phyloP scores from a whole-genome alignment of 1,140 invertebrate species.

The Orussus abietinus region DNA sequence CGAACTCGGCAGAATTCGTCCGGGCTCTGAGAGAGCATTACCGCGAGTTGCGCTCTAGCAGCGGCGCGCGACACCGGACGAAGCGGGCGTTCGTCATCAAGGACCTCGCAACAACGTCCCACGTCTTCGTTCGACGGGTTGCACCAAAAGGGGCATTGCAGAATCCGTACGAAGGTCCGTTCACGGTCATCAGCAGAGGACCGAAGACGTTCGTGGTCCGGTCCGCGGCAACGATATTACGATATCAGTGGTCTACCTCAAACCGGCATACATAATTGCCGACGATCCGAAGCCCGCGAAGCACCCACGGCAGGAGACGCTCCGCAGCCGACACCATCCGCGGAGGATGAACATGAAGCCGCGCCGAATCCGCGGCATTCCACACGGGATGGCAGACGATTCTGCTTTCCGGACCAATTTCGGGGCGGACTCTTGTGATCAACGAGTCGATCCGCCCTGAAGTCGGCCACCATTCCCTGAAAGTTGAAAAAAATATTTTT shows the following conservation, averaged over 20 bases:
- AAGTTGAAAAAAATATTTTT: too few species aligned
- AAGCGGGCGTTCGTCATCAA: conserved; percentile 20
- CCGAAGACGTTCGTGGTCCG: conserved; percentile 27
- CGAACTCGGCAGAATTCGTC: neutral
- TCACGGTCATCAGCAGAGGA: conserved; percentile 20
- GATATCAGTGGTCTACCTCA: conserved; percentile 31
- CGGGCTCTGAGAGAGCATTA: conserved; percentile 7
- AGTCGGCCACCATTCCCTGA: too few species aligned
- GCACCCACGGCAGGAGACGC: too few species aligned
- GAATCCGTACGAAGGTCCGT: conserved; percentile 31
- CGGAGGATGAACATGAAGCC: too few species aligned
- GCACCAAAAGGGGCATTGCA: conserved; percentile 19
- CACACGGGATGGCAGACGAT: too few species aligned
- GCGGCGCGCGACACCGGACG: conserved; percentile 8
- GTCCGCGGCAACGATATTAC: conserved; percentile 22
- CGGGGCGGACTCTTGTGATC: too few species aligned
- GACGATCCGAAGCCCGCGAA: too few species aligned
- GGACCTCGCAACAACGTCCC: conserved; percentile 19
- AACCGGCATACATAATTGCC: too few species aligned
- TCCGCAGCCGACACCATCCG: too few species aligned
- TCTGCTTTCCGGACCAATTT: too few species aligned
- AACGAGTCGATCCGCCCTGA: too few species aligned
- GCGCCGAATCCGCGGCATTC: too few species aligned
- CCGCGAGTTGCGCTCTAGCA: conserved; percentile 6
- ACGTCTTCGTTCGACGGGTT: conserved; percentile 31